Base-by-base conservation (phyloP, 2,797 vertebrate species). In the Odontamblyopus lacepedii region DNA sequence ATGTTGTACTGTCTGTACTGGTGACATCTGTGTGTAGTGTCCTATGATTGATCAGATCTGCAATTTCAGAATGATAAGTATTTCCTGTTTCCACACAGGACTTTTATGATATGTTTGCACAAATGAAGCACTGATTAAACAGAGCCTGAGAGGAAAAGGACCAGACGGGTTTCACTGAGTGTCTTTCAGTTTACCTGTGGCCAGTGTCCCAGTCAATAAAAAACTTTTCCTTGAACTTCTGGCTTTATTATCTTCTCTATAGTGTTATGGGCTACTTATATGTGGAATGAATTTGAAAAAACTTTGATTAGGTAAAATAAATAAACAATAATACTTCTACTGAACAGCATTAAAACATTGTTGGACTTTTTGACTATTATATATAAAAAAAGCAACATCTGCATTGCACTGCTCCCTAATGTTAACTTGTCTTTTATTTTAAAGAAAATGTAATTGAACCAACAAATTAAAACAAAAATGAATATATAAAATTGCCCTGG, bases 191-290 rank as follows among this genome's bases (percentile, higher is more conserved):
- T 76, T 76, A 85, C 82, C 75, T 32, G 73, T 88, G 78, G 75
- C 68, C 83, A 84, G 78, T 89, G 91, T 88, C 81, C 84, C 74
- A 84, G 67, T 81, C 77, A 91, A 91, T 87, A 89, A 91, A 92
- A 80, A 57, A 78, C 78, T 67, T 48, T 48, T 84, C 82, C 80
- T 89, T 88, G 61, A 71, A 87, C 80, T 85, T 77, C 55, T 79
- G 70, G 68, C 55, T 76, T 72, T 55, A 57, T 68, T 67, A 73
- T 80, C 77, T 56, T 76, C 63, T 79, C 63, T 80, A 11, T 19
- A 9, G 6, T 18, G 12, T 38, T 63, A 38, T 63, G 61, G 44
- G 35, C 35, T 48, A 48, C 44, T 15, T 48, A 48, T 57, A 38
- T 38, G 19, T 11, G 18, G 19, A 12, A 35, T 38, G 30, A 8